Base-by-base conservation (phyloP, 2,797 vertebrate genomes). In the Margarornis squamiger region DNA sequence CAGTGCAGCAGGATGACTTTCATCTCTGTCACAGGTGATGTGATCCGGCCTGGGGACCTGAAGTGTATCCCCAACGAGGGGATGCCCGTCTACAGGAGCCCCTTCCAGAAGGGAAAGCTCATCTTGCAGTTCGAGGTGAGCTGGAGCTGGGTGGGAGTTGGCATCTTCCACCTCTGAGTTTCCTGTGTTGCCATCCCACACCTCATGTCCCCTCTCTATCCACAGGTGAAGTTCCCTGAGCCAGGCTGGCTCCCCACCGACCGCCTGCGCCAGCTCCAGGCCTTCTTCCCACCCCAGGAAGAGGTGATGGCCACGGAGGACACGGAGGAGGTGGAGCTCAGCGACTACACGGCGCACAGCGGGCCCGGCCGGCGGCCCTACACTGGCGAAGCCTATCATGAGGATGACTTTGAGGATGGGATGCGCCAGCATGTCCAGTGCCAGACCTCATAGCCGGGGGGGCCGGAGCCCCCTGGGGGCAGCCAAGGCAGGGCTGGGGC, bases 171-270 rank as follows among this genome's bases (percentile, higher is more conserved):
- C 10, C 14, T 20, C 14, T 2, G 4, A 2, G 6, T 17, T 59
- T 23, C 6, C 14, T 0, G 1, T 6, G 12, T 5, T 9, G 23
- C 23, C 27, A 0, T 6, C 12, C 8, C 3, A 0, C 0, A 0
- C 4, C 10, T 58, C 46, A 70, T 26, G 0, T 5, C 3, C 10
- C 1, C 59, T 11, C 0, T 22, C 0, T 8, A 6, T 1, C 7
- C 6, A 0, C 95, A 99, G 99, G 98, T 99, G 94, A 98, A 98
- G 76, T 99, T 99, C 82, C 99, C 99, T 1, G 98, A 98, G 12
- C 98, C 98, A 1, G 89, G 98, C 72, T 99, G 98, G 98, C 97
- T 99, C 8, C 98, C 99, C n/a, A 74, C 98, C 4, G 98, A 99
- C 48, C 98, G 98, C 71, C 97, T 99, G 85, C 98, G 95, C 24